Conservation (phyloP, 2,888 invertebrate genomes). For the Brenthis hecate region DNA sequence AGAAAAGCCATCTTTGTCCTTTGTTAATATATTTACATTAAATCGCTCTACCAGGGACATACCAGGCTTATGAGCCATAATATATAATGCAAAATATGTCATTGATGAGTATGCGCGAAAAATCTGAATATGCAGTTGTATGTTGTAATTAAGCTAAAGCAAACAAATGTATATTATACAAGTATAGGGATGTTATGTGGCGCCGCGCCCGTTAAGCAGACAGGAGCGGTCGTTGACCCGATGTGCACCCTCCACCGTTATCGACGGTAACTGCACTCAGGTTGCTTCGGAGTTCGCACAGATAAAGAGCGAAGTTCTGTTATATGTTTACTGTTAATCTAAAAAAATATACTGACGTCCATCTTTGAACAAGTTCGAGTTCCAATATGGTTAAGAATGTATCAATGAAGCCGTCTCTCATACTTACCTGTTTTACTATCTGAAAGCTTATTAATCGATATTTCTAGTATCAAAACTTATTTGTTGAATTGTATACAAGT, state of each 20-base stretch:
- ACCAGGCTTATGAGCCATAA: too few relatives aligned
- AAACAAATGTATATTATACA: constrained; percentile 6
- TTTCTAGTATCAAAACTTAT: too few relatives aligned
- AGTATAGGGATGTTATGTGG: constrained; percentile 37
- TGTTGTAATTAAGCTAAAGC: neutral
- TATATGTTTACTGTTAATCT: constrained; percentile 23
- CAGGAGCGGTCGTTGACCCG: constrained; percentile 68
- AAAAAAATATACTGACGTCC: constrained; percentile 19
- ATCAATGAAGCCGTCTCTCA: neutral
- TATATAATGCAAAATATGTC: too few relatives aligned
- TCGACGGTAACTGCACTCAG: constrained; percentile 70
- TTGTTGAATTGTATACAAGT: too few relatives aligned
- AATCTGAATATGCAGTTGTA: neutral
- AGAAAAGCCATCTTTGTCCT: too few relatives aligned
- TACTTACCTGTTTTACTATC: neutral
- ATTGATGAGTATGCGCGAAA: too few relatives aligned
- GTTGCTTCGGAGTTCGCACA: constrained; percentile 45
- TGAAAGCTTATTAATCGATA: neutral
- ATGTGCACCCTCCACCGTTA: constrained; percentile 74
- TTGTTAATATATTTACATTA: too few relatives aligned
- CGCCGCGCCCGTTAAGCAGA: constrained; percentile 51
- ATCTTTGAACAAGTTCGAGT: constrained; percentile 10
- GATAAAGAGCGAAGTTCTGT: constrained; percentile 38
- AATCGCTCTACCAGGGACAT: too few relatives aligned
- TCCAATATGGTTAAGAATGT: constrained; percentile 6